Conservation (phyloP, 2,888 invertebrate genomes). For the Hypomecis atomaria region DNA sequence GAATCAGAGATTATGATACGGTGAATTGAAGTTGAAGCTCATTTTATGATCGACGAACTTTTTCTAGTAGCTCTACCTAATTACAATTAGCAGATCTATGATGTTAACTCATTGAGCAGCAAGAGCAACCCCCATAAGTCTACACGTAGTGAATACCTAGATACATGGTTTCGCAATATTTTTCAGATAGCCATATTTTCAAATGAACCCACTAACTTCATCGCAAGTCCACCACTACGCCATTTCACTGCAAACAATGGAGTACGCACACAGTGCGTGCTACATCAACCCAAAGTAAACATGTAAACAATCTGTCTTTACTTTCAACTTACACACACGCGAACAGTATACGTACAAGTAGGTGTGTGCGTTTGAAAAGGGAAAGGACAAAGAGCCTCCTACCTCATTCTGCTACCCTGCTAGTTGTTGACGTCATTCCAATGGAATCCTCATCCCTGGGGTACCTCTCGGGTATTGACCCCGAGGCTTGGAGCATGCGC, state of each 20-base stretch:
- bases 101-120: too few relatives aligned
- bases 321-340: constrained; percentile 10
- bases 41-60: too few relatives aligned
- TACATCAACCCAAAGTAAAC: constrained; percentile 8
- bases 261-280: not conserved
- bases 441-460: constrained; percentile 80
- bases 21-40: too few relatives aligned
- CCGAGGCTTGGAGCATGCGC: constrained; percentile 42
- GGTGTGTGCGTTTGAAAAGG: constrained; percentile 52
- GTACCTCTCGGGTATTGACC: constrained; percentile 72
- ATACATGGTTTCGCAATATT: too few relatives aligned
- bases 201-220: not conserved
- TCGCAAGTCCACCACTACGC: constrained; percentile 1
- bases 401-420: constrained; percentile 70
- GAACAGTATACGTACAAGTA: constrained; percentile 19
- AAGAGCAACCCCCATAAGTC: too few relatives aligned
- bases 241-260: not conserved
- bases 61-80: too few relatives aligned
- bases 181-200: too few relatives aligned
- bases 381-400: constrained; percentile 64
- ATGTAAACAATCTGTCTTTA: constrained; percentile 2
- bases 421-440: constrained; percentile 86
- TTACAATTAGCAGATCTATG: too few relatives aligned
- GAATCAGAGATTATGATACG: too few relatives aligned
- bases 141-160: too few relatives aligned